Conservation (phyloP, 2,888 invertebrate species). For the Anoncus sp. region DNA sequence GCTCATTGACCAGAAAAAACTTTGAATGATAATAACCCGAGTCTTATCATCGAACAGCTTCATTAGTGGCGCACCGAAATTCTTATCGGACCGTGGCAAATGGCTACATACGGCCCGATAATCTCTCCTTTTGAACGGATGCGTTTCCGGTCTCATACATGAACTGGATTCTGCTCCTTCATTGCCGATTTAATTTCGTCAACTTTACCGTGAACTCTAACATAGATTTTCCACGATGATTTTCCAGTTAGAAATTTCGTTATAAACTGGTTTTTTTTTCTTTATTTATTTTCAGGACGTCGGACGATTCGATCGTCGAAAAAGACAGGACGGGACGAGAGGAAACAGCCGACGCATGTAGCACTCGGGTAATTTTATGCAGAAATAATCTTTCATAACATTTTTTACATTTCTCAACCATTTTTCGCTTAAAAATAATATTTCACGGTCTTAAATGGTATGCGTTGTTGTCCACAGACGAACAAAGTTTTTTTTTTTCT, state of each 20-base stretch:
- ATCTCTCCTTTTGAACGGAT: conserved; percentile 59
- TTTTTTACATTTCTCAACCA: not conserved
- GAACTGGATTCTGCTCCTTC: not conserved
- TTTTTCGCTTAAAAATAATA: too few relatives aligned
- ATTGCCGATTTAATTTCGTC: conserved; percentile 12
- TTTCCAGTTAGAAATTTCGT: not conserved
- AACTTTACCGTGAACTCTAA: not conserved
- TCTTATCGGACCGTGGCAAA: conserved; percentile 40
- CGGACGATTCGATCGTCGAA: conserved; percentile 55
- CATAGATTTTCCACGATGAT: conserved; percentile 4
- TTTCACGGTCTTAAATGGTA: too few relatives aligned
- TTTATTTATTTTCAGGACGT: conserved; percentile 55
- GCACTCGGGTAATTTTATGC: conserved; percentile 68
- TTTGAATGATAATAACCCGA: conserved; percentile 25
- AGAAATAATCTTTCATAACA: not conserved
- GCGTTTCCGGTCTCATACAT: conserved; percentile 58
- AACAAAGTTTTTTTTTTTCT: too few relatives aligned
- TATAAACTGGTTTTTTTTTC: not conserved
- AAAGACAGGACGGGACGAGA: conserved; percentile 64
- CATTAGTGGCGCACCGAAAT: conserved; percentile 49
- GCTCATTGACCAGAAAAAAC: conserved; percentile 36
- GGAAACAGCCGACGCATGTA: conserved; percentile 70
- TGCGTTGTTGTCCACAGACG: too few relatives aligned
- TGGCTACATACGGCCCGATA: conserved; percentile 40
- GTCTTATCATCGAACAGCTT: conserved; percentile 43